Conservation (phyloP, 2,888 invertebrate genomes). For the Trilocha varians region DNA sequence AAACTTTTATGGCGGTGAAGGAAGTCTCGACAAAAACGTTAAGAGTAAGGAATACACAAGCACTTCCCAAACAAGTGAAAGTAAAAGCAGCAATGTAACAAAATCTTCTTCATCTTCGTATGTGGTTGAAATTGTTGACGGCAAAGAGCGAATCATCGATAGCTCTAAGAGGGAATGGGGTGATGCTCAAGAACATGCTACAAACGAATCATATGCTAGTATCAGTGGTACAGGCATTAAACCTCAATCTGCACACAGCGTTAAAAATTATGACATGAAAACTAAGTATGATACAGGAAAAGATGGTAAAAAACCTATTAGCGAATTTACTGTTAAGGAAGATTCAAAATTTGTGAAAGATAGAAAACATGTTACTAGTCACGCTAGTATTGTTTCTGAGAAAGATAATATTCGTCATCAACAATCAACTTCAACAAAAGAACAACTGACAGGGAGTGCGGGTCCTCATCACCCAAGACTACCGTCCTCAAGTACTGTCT, state of each 20-base stretch:
- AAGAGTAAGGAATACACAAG: conserved; percentile 48
- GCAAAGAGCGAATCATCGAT: conserved; percentile 75
- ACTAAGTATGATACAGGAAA: conserved; percentile 72
- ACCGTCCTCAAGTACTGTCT: conserved; percentile 7
- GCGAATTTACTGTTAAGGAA: conserved; percentile 48
- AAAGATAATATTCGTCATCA: conserved; percentile 54
- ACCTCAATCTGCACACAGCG: conserved; percentile 68
- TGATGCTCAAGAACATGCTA: conserved; percentile 54
- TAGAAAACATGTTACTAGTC: conserved; percentile 50
- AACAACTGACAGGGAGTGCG: conserved; percentile 30
- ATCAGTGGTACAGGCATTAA: conserved; percentile 73
- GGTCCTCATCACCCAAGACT: conserved; percentile 17
- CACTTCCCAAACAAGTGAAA: conserved; percentile 62
- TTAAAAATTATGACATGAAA: conserved; percentile 67
- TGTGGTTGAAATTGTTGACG: conserved; percentile 77
- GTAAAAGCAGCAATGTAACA: conserved; percentile 67
- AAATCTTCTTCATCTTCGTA: conserved; percentile 78
- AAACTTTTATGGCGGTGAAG: conserved; percentile 56
- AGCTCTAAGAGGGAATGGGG: conserved; percentile 74
- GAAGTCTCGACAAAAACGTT: conserved; percentile 41
- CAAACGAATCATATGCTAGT: conserved; percentile 68
- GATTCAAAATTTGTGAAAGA: conserved; percentile 57
- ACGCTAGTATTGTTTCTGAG: conserved; percentile 51
- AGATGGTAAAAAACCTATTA: conserved; percentile 60
- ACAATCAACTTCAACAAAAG: conserved; percentile 41